Conservation (phyloP, 2,113 vertebrate genomes). For the Recurvirostra avosetta region DNA sequence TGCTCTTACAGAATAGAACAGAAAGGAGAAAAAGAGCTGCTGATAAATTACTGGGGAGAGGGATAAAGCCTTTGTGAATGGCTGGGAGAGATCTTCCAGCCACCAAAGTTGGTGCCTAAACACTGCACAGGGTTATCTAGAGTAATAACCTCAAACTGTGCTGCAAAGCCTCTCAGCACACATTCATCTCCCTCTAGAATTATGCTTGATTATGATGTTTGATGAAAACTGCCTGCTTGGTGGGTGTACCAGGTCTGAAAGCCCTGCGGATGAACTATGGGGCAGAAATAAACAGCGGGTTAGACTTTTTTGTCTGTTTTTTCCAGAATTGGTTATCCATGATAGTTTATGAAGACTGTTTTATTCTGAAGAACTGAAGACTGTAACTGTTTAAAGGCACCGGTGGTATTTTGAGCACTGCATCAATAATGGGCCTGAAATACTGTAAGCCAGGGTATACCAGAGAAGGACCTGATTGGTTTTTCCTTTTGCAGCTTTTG, state of each 20-base stretch:
- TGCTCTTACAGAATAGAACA: neutral
- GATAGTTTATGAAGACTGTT: neutral
- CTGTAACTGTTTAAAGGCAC: neutral
- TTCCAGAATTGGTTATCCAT: neutral
- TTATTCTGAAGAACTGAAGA: neutral
- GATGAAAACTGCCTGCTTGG: neutral
- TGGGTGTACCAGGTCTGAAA: neutral
- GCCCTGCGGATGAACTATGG: neutral
- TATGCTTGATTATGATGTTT: neutral
- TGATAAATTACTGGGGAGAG: neutral
- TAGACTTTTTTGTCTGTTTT: neutral
- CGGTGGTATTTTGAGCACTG: neutral
- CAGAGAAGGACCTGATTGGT: neutral
- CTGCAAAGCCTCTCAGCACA: neutral
- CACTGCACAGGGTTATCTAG: neutral
- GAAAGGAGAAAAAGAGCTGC: neutral
- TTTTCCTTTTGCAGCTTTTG: neutral
- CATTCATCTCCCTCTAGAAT: neutral
- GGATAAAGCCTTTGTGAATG: neutral
- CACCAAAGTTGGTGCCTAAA: neutral
- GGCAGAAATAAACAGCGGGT: rapidly evolving
- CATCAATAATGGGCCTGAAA: neutral
- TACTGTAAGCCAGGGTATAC: neutral
- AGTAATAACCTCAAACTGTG: rapidly evolving
- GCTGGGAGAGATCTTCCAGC: neutral